phyloP scores from a whole-genome alignment of 2,888 invertebrate genomes.

The Trissolcus brochymenae region DNA sequence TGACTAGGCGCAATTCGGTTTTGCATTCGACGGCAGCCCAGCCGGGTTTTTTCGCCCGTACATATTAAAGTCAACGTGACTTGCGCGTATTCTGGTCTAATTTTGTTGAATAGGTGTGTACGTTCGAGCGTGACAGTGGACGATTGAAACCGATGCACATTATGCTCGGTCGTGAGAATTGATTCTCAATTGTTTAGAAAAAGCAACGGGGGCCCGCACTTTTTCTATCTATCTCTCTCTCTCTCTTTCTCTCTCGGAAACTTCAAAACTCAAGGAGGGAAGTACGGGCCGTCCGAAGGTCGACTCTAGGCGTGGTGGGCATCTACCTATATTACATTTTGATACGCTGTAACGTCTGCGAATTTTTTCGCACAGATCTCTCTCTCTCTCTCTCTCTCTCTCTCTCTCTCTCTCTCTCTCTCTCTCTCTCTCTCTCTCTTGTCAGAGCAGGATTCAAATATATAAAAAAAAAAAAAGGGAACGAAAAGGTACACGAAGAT shows the following conservation, averaged over 20 bases:
- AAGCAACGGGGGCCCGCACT: conserved; percentile 2
- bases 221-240: too few relatives aligned
- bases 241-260: neutral
- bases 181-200: conserved; percentile 41
- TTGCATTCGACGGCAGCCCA: too few relatives aligned
- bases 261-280: conserved; percentile 12
- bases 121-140: conserved; percentile 39
- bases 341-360: conserved; percentile 17
- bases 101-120: conserved; percentile 42
- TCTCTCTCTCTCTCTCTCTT: conserved; percentile 1
- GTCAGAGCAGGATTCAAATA: too few relatives aligned
- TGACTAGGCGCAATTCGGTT: conserved; percentile 16
- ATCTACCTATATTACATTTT: conserved; percentile 47
- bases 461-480: too few relatives aligned
- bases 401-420: conserved; percentile 8
- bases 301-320: conserved; percentile 55
- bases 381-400: conserved; percentile 3
- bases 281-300: conserved; percentile 43
- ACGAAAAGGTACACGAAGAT: too few relatives aligned
- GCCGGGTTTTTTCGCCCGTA: too few relatives aligned
- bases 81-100: conserved; percentile 29
- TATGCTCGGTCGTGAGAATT: conserved; percentile 46
- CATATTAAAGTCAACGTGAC: conserved; percentile 46
- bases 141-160: conserved; percentile 37
- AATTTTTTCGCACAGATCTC: conserved; percentile 32